Evolutionary conservation across 2,888 invertebrate species (phyloP), one percentile per base, ranked within the genome.

Genomic region (Pocota personata): DNA sequence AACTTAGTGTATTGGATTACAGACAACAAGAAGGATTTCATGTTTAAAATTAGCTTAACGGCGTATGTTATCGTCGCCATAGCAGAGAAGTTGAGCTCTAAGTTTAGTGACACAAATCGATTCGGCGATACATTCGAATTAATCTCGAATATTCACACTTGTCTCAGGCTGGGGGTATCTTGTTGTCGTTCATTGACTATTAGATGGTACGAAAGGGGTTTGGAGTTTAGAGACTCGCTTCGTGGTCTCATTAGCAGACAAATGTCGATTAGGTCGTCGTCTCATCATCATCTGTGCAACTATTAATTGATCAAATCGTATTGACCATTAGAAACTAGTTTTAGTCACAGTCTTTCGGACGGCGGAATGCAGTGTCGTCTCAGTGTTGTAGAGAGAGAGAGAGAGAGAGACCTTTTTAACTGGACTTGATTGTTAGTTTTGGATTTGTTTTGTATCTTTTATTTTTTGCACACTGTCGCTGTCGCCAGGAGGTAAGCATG

Each of bases 81-180:
- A 35, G 40, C 12, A 40, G 32, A 24, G 1, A 32, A 60, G 50
- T 60, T 62, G 69, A 77, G 72, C 58, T 64, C 64, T 24, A 75
- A 67, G 86, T 86, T 82, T 86, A 86, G 82, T 86, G 86, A 82
- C 86, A 86, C 82, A 86, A 86, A 86, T 86, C 86, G 80, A 37
- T 75, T 62, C 40, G 57, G 71, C 50, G 66, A 67, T 67, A 66
- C 72, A 16, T 79, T 73, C 27, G 75, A 55, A 80, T 71, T 86
- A 77, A 86, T 86, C 76, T 82, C 82, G 66, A 82, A 76, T 57
- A 52, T 86, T 86, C 76, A 86, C 84, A 86, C 76, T 86, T 58
- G 43, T 52, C 57, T 14, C 55, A 1, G 48, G 66, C 16, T 37
- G 19, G 46, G 14, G 24, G 12, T 37, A 37, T 37, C 14, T 16